Percentiles rank a stretch among this genome's conserved stretches.
These are phyloP conservation scores for Erynnis tages DNA, from an alignment of 2,888 invertebrate genomes.

Conservation along the genomic window DNA sequence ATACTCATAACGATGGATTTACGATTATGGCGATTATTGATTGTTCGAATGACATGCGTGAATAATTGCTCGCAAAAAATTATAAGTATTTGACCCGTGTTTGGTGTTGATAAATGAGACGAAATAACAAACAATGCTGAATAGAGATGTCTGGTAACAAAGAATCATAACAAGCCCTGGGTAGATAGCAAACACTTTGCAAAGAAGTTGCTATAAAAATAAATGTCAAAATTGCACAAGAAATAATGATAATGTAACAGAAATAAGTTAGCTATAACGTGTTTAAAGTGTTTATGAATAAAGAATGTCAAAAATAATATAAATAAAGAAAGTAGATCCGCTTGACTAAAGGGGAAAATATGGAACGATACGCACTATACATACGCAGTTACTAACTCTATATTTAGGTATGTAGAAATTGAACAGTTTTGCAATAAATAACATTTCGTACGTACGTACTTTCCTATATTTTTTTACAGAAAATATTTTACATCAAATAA, in stretches of 20 bases:
- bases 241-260: too few relatives aligned
- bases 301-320: not conserved
- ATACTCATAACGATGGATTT: constrained; percentile 23
- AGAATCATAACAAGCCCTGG: constrained; percentile 5
- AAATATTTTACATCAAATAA: too few relatives aligned
- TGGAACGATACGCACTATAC: not conserved
- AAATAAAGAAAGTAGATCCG: not conserved
- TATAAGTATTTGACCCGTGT: constrained; percentile 17
- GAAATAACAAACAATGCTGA: constrained; percentile 21
- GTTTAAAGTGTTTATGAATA: too few relatives aligned
- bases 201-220: too few relatives aligned
- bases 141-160: constrained; percentile 7
- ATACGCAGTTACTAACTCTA: too few relatives aligned
- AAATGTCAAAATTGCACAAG: too few relatives aligned
- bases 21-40: constrained; percentile 25
- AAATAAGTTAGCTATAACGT: too few relatives aligned
- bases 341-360: not conserved
- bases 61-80: constrained; percentile 31
- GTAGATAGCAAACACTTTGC: constrained; percentile 3
- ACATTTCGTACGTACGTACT: too few relatives aligned
- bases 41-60: constrained; percentile 29
- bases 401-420: too few relatives aligned
- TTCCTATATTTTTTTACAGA: not conserved
- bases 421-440: too few relatives aligned
- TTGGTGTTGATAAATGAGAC: constrained; percentile 18